These are phyloP conservation scores for Ctenopoma multispine DNA, from an alignment of 2,797 vertebrate genomes.

Conservation along the genomic window DNA sequence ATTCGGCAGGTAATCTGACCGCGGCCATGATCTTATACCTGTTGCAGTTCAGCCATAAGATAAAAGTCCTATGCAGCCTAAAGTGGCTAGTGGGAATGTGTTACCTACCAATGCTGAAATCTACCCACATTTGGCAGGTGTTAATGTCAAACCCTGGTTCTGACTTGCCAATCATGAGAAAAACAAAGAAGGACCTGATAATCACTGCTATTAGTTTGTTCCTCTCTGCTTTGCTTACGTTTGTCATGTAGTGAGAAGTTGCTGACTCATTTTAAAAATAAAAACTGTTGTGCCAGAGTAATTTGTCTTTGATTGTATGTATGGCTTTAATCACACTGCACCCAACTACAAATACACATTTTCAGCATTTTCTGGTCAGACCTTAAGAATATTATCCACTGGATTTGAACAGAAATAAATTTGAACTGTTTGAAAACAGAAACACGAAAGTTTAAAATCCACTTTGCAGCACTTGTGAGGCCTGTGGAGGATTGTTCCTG, in stretches of 20 bases:
- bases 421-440: neutral
- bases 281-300: neutral
- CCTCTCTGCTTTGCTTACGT: neutral
- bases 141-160: too few relatives aligned
- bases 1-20: too few relatives aligned
- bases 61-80: too few relatives aligned
- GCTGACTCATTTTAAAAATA: neutral
- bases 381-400: neutral
- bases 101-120: too few relatives aligned
- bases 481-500: neutral
- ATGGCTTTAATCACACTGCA: neutral
- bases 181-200: neutral
- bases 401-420: neutral
- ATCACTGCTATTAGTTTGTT: conserved; percentile 3
- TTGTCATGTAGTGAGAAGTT: neutral
- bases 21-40: neutral
- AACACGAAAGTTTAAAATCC: neutral
- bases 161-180: too few relatives aligned
- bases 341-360: neutral
- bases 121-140: too few relatives aligned
- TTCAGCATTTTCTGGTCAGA: conserved; percentile 5
- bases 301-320: neutral
- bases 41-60: neutral
- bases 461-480: neutral
- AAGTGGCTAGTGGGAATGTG: too few relatives aligned